phyloP scores from a whole-genome alignment of 2,113 vertebrate species.

The Hemiprocne comata region DNA sequence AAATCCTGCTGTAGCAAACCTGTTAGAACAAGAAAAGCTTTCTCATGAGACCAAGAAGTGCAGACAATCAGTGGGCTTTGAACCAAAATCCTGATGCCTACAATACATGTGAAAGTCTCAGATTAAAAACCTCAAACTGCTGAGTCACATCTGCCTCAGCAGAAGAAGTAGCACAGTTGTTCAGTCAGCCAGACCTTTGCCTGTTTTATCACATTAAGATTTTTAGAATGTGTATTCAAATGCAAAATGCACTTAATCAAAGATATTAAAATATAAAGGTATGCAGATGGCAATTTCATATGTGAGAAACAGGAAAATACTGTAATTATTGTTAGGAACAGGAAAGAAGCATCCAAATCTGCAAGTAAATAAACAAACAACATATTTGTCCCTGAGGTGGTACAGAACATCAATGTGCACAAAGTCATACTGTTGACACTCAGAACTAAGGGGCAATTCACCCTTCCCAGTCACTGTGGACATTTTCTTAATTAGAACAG shows the following conservation, averaged over 20 bases:
- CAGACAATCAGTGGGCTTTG: background rate
- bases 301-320: background rate
- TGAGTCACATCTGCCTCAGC: constrained; percentile 70
- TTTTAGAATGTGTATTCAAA: constrained; percentile 43
- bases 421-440: background rate
- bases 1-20: background rate
- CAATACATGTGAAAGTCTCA: background rate
- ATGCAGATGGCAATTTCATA: background rate
- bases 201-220: background rate
- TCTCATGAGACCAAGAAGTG: background rate
- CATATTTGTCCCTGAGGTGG: background rate
- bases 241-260: constrained; percentile 21
- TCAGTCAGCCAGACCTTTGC: background rate
- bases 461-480: background rate
- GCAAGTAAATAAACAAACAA: background rate
- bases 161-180: background rate
- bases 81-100: background rate
- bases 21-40: background rate
- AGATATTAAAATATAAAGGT: background rate
- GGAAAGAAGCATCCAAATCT: background rate
- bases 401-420: background rate
- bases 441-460: background rate
- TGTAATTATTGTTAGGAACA: background rate
- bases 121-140: constrained; percentile 41
- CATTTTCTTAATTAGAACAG: background rate